Conservation (phyloP, 2,113 vertebrate genomes). For the Seriola dumerili region DNA sequence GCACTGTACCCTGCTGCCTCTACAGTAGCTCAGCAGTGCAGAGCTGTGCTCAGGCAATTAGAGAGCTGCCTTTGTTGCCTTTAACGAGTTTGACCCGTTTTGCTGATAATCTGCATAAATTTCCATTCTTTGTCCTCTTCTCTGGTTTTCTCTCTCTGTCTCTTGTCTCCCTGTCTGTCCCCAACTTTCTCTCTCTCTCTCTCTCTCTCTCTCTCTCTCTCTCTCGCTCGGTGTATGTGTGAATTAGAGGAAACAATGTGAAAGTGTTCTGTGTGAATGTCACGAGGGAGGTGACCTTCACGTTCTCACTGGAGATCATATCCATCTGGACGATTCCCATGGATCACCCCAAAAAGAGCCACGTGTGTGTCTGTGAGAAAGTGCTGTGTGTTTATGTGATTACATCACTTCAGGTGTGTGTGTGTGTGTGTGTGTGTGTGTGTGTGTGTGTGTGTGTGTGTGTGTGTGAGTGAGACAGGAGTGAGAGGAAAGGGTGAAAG, state of each 20-base stretch:
- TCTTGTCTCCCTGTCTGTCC: constrained; percentile 7
- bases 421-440: not conserved
- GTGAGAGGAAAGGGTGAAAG: constrained; percentile 22
- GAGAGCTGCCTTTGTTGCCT: constrained; percentile 64
- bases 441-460: constrained; percentile 15
- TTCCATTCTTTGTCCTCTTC: constrained; percentile 39
- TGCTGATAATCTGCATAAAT: constrained; percentile 56
- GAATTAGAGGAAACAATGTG: constrained; percentile 43
- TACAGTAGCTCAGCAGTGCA: constrained; percentile 25
- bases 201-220: not conserved
- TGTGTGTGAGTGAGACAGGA: constrained; percentile 10
- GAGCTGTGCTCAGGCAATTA: constrained; percentile 53
- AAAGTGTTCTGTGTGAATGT: constrained; percentile 30
- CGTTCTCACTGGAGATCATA: constrained; percentile 26
- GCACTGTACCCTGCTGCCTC: not conserved
- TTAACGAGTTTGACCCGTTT: constrained; percentile 74
- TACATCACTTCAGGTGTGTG: constrained; percentile 28
- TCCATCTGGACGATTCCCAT: constrained; percentile 55
- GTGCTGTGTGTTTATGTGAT: not conserved
- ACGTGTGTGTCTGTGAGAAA: not conserved
- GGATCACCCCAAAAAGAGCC: constrained; percentile 30
- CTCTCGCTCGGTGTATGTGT: constrained; percentile 31
- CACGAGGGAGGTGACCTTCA: constrained; percentile 40
- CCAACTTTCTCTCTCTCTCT: constrained; percentile 3
- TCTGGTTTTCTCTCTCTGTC: constrained; percentile 14